Base-by-base conservation (phyloP, 1,140 invertebrate genomes). In the Drosophila aff. region DNA sequence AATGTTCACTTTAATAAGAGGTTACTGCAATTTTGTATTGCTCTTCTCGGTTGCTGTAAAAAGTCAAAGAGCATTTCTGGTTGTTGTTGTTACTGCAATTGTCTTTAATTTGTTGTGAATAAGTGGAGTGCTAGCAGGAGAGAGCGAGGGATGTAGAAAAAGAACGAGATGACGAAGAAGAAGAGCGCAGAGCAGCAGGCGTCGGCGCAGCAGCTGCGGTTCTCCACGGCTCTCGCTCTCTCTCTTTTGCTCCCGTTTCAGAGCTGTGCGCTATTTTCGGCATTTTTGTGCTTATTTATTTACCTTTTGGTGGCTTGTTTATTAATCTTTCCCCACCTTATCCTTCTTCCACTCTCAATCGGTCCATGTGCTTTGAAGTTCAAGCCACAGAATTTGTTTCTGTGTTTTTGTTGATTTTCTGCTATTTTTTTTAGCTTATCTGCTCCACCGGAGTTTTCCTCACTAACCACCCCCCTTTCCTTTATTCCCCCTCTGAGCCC, bases 241-340 rank as follows among this genome's bases (percentile, higher is more conserved):
- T 71, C 40, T 44, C 16, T 36, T 64, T 55, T 47, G 59, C 43
- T 46, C 46, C 26, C 43, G 53, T 40, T 57, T 57, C 36, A 5
- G 18, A 38, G 53, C 21, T 64, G 46, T 41, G 41, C 65, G 68
- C 63, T 81, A 81, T 85, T 85, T 80, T 85, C 62, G 74, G 79
- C 49, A 49, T 80, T 75, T 74, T 73, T 83, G 65, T 71, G 84
- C 69, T 89, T 89, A 87, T 87, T 89, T 87, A 87, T 89, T 90
- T 90, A 89, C 85, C 74, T 84, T 89, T 90, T 78, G 77, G 44
- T 87, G 72, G 73, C 69, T 82, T 87, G 84, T 89, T 89, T 89
- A 90, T 89, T 89, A 84, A 68, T 33, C 49, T 55, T 60, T 41
- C 33, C 40, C 55, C 50, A 31, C 33, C 65, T 43, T 36, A n/a